Conservation (phyloP, 2,113 vertebrate genomes). For the Oenanthe oenanthe region DNA sequence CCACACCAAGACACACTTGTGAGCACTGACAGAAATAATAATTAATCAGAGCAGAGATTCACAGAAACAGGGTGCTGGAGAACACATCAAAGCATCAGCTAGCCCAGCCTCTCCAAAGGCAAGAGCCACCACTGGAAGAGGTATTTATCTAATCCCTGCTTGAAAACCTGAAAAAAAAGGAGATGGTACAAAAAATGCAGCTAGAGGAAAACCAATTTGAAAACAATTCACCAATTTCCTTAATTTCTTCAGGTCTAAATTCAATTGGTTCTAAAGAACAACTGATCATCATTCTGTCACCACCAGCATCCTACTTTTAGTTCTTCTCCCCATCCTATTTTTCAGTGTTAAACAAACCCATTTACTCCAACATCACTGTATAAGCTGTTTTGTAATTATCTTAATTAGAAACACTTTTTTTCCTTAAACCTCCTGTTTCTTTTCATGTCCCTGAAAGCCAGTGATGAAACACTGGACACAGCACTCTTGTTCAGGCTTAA, state of each 20-base stretch:
- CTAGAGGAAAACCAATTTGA: neutral
- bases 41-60: neutral
- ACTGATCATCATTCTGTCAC: neutral
- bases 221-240: neutral
- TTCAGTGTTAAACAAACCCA: neutral
- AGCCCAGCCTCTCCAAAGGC: neutral
- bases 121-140: neutral
- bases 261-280: neutral
- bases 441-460: neutral
- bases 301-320: neutral
- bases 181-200: neutral
- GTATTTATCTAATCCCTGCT: neutral
- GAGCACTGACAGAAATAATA: neutral
- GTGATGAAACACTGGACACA: neutral
- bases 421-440: neutral
- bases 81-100: neutral
- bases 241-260: neutral
- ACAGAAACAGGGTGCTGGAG: neutral
- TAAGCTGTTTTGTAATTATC: neutral
- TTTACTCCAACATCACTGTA: rapidly evolving
- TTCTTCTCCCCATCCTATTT: neutral
- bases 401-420: constrained; percentile 10
- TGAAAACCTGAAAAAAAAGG: neutral
- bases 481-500: neutral
- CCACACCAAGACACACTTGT: neutral